Percentiles rank a stretch among this genome's conserved stretches.
These are phyloP conservation scores for Hydropsyche tenuis DNA, from an alignment of 1,140 invertebrate species.

Conservation along the genomic window DNA sequence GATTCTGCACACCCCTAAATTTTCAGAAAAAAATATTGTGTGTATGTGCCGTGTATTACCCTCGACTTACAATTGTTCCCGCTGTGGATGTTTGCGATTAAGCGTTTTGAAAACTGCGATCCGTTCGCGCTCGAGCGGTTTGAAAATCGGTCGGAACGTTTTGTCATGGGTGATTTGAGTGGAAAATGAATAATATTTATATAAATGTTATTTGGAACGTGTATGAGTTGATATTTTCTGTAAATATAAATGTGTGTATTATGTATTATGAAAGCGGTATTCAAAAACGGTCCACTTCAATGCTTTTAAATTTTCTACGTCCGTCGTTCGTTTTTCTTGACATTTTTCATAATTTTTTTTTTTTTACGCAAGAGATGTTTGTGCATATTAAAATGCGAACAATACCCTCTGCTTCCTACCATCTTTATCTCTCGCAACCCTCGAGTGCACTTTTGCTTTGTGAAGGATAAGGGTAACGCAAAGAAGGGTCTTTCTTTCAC, in stretches of 20 bases:
- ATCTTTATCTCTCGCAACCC: neutral
- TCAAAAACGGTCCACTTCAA: too few relatives aligned
- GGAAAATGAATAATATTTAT: too few relatives aligned
- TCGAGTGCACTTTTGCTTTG: slow-evolving; percentile 11
- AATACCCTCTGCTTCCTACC: neutral
- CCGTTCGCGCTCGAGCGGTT: slow-evolving; percentile 25
- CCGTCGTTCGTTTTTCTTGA: too few relatives aligned
- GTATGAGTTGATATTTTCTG: too few relatives aligned
- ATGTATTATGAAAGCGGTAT: too few relatives aligned
- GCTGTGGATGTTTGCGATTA: slow-evolving; percentile 47
- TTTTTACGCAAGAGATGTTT: neutral
- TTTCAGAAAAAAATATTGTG: neutral
- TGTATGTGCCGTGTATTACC: neutral
- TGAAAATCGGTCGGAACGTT: too few relatives aligned
- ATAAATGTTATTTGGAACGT: too few relatives aligned
- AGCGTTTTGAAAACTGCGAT: slow-evolving; percentile 42
- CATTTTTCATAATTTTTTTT: neutral
- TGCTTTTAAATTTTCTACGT: too few relatives aligned
- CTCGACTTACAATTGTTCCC: neutral
- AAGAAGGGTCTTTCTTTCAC: neutral
- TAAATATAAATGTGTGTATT: too few relatives aligned
- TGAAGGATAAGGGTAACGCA: neutral
- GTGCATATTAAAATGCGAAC: neutral
- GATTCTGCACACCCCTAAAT: neutral
- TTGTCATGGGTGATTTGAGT: too few relatives aligned